Evolutionary conservation across 23 tunicate genomes (phyloP).

Genomic region (Trididemnum clinides): DNA sequence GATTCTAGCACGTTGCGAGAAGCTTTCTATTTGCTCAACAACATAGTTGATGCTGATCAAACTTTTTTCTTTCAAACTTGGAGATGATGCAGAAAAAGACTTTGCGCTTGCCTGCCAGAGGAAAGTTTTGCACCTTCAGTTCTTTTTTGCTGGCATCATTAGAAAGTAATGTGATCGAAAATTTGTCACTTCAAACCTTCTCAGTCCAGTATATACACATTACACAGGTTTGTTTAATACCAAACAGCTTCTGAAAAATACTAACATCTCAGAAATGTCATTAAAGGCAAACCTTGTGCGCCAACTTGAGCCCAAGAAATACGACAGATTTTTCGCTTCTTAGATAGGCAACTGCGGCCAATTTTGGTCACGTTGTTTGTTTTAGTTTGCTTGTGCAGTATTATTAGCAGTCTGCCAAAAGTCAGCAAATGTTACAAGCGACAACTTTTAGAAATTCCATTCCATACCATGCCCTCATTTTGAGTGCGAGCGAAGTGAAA

Average conservation of each 20-base stretch:
- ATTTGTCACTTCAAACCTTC: background rate
- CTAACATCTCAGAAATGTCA: background rate
- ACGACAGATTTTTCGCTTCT: too few species aligned
- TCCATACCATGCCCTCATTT: too few species aligned
- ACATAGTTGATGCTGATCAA: background rate
- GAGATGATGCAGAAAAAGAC: background rate
- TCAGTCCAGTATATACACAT: background rate
- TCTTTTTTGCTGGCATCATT: background rate
- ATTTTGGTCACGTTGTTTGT: too few species aligned
- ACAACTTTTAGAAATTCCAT: too few species aligned
- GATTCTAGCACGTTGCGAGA: background rate
- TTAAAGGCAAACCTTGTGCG: too few species aligned
- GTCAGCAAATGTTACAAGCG: too few species aligned
- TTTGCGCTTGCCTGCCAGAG: background rate
- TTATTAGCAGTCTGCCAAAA: too few species aligned
- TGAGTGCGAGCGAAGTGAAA: too few species aligned
- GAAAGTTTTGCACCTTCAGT: slow-evolving; percentile 14
- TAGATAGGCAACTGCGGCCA: too few species aligned
- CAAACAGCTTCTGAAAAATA: background rate
- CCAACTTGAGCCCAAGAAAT: too few species aligned
- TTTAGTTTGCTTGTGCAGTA: too few species aligned
- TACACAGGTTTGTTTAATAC: background rate
- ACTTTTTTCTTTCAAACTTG: background rate
- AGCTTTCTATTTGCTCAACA: background rate
- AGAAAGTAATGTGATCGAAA: background rate